Conservation (phyloP, 2,888 invertebrate genomes). For the Scaptomyza polygonia region DNA sequence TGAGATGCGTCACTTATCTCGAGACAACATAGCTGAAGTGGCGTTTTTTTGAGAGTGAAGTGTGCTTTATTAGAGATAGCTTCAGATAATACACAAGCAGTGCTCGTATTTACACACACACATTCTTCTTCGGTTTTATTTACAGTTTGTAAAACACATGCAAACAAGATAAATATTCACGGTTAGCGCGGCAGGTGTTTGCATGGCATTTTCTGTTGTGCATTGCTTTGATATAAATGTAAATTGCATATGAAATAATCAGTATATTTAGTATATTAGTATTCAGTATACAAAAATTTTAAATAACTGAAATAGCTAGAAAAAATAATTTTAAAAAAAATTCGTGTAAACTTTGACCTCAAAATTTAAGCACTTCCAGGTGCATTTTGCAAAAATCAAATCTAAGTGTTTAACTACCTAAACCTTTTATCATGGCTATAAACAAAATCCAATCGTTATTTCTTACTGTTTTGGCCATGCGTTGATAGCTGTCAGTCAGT, state of each 20-base stretch:
- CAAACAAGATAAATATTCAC: slow-evolving; percentile 11
- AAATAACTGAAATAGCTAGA: too few relatives aligned
- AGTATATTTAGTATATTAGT: too few relatives aligned
- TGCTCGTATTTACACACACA: slow-evolving; percentile 31
- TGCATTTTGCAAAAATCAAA: too few relatives aligned
- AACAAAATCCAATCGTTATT: too few relatives aligned
- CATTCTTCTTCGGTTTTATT: slow-evolving; percentile 9
- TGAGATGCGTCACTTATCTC: slow-evolving; percentile 11
- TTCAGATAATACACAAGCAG: slow-evolving; percentile 8
- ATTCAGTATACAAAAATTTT: too few relatives aligned
- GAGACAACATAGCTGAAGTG: slow-evolving; percentile 9
- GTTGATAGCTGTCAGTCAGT: background rate
- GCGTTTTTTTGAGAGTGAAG: slow-evolving; percentile 18
- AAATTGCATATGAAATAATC: too few relatives aligned
- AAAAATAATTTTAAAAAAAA: too few relatives aligned
- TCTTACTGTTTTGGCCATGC: too few relatives aligned
- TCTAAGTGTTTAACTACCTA: too few relatives aligned
- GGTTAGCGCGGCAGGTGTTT: background rate
- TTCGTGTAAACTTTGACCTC: too few relatives aligned
- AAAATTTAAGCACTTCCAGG: too few relatives aligned
- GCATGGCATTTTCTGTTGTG: background rate
- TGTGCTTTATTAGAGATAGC: slow-evolving; percentile 29
- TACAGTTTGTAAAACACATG: slow-evolving; percentile 11
- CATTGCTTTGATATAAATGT: background rate
- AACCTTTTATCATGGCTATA: too few relatives aligned